Base-by-base conservation (phyloP, 2,113 vertebrate genomes). In the Indicator maculatus region DNA sequence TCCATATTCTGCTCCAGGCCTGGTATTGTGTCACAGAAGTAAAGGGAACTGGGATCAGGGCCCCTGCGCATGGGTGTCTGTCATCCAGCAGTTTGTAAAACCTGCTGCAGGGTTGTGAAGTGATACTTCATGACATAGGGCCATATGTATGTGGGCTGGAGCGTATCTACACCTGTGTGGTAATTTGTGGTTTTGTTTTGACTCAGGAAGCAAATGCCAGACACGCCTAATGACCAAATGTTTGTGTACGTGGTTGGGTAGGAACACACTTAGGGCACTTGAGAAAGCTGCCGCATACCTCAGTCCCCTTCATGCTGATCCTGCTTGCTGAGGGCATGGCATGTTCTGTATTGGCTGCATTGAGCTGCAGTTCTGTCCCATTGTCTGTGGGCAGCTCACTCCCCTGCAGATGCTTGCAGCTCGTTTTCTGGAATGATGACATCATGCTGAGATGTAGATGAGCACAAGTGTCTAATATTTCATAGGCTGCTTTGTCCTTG, bases 281-380 rank as follows among this genome's bases (percentile, higher is more conserved):
- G 44, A 16, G 89, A 52, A 75, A 63, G 63, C 18, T 31, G 24
- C 30, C 0, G 6, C 73, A 2, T 0, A 0, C 16, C 44, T 65
- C 24, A 0, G 12, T 5, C 18, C 38, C 45, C 31, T 28, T 33
- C 16, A 2, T 1, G 0, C 2, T 0, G 19, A 13, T n/a, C 45
- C 66, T 12, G 59, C 6, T 1, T 7, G 30, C 20, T 4, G 6
- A 16, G n/a, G 69, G 7, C 52, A 41, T 0, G 12, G 53, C 44
- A 20, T 23, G 24, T 18, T 15, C 5, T 28, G 18, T 36, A 4
- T 0, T 8, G 70, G 52, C 63, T 33, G 55, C 27, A 0, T 1
- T 0, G 39, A 31, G 70, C 72, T 13, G 45, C 33, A 5, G 58
- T 84, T 39, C 55, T 1, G 14, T 21, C 56, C 73, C 20, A 1